Evolutionary conservation across 2,888 invertebrate genomes (phyloP).

Genomic region (Micropterix aruncella): DNA sequence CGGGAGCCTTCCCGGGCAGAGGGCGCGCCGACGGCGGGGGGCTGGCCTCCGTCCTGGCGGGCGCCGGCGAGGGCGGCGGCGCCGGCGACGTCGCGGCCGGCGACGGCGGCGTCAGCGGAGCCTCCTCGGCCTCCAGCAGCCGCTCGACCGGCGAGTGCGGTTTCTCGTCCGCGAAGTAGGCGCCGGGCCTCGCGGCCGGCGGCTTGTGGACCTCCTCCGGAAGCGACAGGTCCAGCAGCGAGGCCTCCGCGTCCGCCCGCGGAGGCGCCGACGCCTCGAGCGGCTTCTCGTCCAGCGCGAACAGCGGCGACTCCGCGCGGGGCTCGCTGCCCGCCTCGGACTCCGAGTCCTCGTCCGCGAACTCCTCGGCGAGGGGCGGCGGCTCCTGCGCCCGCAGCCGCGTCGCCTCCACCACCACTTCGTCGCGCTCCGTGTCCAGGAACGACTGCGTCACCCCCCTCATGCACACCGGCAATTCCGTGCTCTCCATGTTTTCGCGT

Average conservation of each 20-base stretch:
- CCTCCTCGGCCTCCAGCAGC: constrained; percentile 14
- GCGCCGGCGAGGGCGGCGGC: constrained; percentile 14
- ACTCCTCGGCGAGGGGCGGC: constrained; percentile 4
- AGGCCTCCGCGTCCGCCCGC: not conserved
- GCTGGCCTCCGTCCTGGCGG: constrained; percentile 7
- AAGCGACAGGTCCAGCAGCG: not conserved
- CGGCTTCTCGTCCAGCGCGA: constrained; percentile 4
- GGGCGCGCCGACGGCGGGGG: constrained; percentile 12
- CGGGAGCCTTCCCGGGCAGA: constrained; percentile 15
- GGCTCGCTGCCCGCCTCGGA: constrained; percentile 10
- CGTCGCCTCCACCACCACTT: constrained; percentile 23
- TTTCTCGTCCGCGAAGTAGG: too few relatives aligned
- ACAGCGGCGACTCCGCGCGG: constrained; percentile 7
- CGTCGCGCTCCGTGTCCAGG: constrained; percentile 35
- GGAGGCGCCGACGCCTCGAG: constrained; percentile 1
- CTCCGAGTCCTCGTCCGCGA: constrained; percentile 7
- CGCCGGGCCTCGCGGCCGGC: not conserved
- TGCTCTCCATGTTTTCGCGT: too few relatives aligned
- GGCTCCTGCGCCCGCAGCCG: constrained; percentile 20
- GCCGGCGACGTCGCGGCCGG: constrained; percentile 21
- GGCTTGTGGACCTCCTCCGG: not conserved
- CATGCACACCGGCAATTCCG: too few relatives aligned
- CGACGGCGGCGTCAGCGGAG: too few relatives aligned
- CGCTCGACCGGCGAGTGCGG: too few relatives aligned
- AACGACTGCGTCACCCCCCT: constrained; percentile 15